Evolutionary conservation across 2,888 invertebrate genomes (phyloP), one percentile per base, ranked within the genome.

Genomic region (Drosophila conformis): DNA sequence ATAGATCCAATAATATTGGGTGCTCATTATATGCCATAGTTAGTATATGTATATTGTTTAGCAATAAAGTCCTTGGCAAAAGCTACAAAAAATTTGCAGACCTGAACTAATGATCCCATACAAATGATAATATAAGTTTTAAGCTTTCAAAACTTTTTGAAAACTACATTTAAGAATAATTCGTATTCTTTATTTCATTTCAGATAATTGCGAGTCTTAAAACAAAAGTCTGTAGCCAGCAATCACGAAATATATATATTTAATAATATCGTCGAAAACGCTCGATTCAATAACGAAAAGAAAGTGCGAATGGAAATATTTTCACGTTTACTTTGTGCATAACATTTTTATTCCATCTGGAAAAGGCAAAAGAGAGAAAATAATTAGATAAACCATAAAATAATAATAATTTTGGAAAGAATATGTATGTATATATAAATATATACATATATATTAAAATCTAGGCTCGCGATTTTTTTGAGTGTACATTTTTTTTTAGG

Each of bases 191-290:
- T 5, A 8, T 67, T 29, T 83, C 31, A 38, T 89, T 84, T 27
- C 86, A 84, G 84, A 64, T 66, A 57, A 60, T 71, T 82, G 59
- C 69, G 64, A 51, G 62, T 66, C 61, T 65, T 65, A 25, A 40
- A 62, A 42, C 42, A 25, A 71, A 87, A 80, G 80, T 85, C 83
- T 79, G 83, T 73, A 60, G 64, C 67, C 85, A 67, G 79, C 82
- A 78, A 78, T 83, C 84, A 78, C 78, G 51, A 54, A 56, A 59
- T 52, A 21, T 38, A 57, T 36, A 27, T 56, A 51, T 52, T 29
- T 33, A 31, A 42, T 42, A 42, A 65, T 33, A 59, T 51, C 33
- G 54, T 61, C 38, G 48, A 46, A 27, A 33, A 51, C 60, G 51
- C 63, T 54, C 40, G 68, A 67, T 11, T 38, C 31, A 33, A 42